Evolutionary conservation across 2,888 invertebrate species (phyloP).

Genomic region (Thecophora atra): DNA sequence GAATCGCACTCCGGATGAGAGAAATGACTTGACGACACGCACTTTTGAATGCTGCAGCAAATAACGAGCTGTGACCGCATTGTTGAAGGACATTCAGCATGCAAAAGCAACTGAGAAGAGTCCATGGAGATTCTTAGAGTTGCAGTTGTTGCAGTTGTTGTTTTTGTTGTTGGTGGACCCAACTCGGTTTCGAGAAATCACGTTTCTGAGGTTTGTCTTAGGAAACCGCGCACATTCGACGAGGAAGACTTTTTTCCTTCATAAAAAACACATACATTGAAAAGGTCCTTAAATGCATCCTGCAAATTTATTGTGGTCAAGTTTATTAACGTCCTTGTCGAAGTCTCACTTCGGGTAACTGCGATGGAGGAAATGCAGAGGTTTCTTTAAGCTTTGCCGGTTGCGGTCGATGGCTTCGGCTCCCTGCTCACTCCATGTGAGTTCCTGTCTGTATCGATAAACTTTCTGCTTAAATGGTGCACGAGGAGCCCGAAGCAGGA

Average conservation of each 20-base stretch:
- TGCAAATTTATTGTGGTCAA: slow-evolving; percentile 8
- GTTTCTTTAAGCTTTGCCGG: background rate
- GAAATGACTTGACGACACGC: too few species aligned
- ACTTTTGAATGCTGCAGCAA: background rate
- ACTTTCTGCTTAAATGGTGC: slow-evolving; percentile 7
- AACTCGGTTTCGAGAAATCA: slow-evolving; percentile 30
- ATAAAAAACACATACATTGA: background rate
- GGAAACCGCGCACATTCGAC: slow-evolving; percentile 36
- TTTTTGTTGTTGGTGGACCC: too few species aligned
- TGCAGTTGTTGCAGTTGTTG: too few species aligned
- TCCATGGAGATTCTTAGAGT: too few species aligned
- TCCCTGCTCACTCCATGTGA: slow-evolving; percentile 16
- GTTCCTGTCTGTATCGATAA: slow-evolving; percentile 15
- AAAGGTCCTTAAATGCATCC: background rate
- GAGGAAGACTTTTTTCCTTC: background rate
- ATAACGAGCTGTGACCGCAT: background rate
- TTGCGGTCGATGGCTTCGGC: background rate
- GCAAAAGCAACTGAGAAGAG: background rate
- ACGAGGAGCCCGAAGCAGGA: background rate
- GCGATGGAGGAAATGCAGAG: too few species aligned
- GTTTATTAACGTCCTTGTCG: slow-evolving; percentile 24
- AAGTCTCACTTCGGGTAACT: background rate
- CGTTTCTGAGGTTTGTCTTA: slow-evolving; percentile 42
- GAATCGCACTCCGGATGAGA: too few species aligned
- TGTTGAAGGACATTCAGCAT: background rate